Percentiles rank a stretch among this genome's conserved stretches.
phyloP scores from a whole-genome alignment of 2,797 vertebrate species.

The Leptoclinus maculatus region DNA sequence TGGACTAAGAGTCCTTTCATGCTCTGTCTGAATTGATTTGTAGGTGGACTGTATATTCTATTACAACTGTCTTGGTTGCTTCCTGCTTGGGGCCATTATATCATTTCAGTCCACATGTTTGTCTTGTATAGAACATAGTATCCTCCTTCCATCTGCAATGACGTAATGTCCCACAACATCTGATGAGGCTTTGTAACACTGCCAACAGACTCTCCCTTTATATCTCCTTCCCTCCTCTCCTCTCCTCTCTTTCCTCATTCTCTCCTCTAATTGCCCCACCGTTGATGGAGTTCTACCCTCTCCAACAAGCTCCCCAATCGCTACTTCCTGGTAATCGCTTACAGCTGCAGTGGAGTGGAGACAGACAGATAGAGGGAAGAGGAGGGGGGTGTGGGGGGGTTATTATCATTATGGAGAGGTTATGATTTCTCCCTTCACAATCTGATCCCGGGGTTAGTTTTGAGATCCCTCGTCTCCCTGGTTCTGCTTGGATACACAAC shows the following conservation, averaged over 20 bases:
- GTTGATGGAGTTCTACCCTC: slow-evolving; percentile 66
- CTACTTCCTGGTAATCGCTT: slow-evolving; percentile 72
- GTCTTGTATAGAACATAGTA: slow-evolving; percentile 1
- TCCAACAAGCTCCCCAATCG: slow-evolving; percentile 62
- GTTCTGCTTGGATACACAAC: slow-evolving; percentile 51
- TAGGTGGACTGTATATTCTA: background rate
- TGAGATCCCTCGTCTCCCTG: slow-evolving; percentile 31
- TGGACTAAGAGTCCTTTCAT: background rate
- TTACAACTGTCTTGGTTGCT: background rate
- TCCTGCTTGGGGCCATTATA: background rate
- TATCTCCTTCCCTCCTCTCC: slow-evolving; percentile 31
- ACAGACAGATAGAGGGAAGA: slow-evolving; percentile 31
- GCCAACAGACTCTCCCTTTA: slow-evolving; percentile 17
- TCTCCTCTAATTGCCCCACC: slow-evolving; percentile 59
- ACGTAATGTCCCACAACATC: slow-evolving; percentile 30
- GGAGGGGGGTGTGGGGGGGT: background rate
- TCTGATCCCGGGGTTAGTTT: slow-evolving; percentile 51
- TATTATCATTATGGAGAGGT: slow-evolving; percentile 51
- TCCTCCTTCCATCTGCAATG: slow-evolving; percentile 24
- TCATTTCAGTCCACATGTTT: background rate
- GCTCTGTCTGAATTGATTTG: background rate
- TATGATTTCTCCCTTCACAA: slow-evolving; percentile 56
- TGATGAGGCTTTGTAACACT: background rate
- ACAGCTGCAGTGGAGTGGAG: slow-evolving; percentile 79
- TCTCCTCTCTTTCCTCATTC: slow-evolving; percentile 23